Conservation (phyloP, 1,140 invertebrate genomes). For the Oreohelix idahoensis region DNA sequence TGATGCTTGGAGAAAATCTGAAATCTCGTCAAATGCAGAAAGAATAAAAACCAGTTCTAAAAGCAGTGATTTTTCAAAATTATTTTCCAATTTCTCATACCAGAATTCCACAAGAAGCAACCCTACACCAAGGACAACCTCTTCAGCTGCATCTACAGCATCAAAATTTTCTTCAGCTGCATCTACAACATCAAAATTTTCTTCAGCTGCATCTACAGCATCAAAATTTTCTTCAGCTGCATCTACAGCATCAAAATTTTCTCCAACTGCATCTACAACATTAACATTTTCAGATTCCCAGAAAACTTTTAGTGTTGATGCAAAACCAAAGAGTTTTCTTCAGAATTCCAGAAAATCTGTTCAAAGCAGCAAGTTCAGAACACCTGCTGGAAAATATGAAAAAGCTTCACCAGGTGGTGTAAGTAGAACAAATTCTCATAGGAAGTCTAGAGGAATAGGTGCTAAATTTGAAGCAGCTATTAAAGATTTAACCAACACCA, state of each 20-base stretch:
- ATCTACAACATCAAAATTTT: background rate
- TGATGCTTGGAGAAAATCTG: background rate
- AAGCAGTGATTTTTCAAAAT: conserved; percentile 3
- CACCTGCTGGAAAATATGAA: background rate
- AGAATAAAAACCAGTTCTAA: conserved; percentile 12
- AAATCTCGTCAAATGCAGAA: conserved; percentile 2
- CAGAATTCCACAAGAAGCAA: background rate
- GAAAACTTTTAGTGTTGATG: background rate
- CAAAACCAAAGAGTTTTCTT: background rate
- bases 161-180: background rate
- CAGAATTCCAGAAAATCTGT: background rate
- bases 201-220: background rate
- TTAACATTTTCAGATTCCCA: background rate
- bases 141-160: background rate
- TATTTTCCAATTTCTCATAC: background rate
- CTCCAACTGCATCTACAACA: no score
- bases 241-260: background rate
- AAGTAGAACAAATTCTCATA: background rate
- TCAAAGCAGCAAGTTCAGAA: background rate
- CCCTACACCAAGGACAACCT: background rate
- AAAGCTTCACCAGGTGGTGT: background rate
- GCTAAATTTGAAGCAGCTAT: conserved; percentile 3
- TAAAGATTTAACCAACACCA: background rate
- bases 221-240: background rate
- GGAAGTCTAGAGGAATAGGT: conserved; percentile 2